Evolutionary conservation across 2,113 vertebrate species (phyloP).

Genomic region (Prionailurus bengalensis): DNA sequence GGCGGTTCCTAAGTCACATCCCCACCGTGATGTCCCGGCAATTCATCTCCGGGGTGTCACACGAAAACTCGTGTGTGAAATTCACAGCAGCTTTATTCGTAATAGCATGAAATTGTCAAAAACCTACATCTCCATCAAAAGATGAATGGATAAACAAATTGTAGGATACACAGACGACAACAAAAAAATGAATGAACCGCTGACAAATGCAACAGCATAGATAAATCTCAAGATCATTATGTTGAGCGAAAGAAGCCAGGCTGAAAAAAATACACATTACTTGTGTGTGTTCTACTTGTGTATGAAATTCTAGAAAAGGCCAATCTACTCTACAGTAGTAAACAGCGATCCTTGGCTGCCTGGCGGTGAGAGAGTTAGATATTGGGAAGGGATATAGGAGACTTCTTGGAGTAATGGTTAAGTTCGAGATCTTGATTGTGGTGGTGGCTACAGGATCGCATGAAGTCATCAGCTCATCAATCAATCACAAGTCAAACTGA

Average conservation of each 20-base stretch:
- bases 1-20: background rate
- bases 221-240: background rate
- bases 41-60: background rate
- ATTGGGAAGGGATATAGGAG: background rate
- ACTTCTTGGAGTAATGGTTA: background rate
- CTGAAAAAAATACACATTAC: background rate
- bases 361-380: background rate
- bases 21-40: background rate
- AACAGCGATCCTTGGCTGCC: background rate
- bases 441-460: background rate
- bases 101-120: background rate
- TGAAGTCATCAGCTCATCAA: background rate
- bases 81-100: background rate
- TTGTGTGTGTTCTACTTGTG: background rate
- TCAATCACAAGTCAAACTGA: background rate
- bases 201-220: background rate
- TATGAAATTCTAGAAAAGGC: background rate
- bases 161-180: background rate
- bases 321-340: background rate
- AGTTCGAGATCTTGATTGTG: background rate
- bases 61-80: background rate
- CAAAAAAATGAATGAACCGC: background rate
- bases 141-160: background rate
- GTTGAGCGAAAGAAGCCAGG: background rate
- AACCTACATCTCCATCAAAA: background rate